phyloP scores from a whole-genome alignment of 2,888 invertebrate species.

The Linnaemya tessellans region DNA sequence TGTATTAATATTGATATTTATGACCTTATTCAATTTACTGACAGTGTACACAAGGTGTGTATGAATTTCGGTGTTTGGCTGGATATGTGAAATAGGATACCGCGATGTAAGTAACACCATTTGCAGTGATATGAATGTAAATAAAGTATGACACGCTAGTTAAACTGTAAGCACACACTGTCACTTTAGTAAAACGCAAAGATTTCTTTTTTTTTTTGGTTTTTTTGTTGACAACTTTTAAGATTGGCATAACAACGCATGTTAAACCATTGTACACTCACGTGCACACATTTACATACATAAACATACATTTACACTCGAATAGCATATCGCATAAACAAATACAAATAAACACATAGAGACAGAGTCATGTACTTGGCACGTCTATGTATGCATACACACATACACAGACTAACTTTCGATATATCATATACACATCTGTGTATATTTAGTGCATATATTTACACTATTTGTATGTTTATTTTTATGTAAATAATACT shows the following conservation, averaged over 20 bases:
- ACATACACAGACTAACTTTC: background rate
- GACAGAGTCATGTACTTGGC: slow-evolving; percentile 38
- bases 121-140: slow-evolving; percentile 71
- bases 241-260: slow-evolving; percentile 69
- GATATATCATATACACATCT: background rate
- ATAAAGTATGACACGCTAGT: slow-evolving; percentile 71
- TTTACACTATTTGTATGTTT: slow-evolving; percentile 46
- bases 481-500: slow-evolving; percentile 44
- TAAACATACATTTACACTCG: slow-evolving; percentile 16
- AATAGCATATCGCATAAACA: background rate
- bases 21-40: background rate
- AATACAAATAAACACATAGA: slow-evolving; percentile 19
- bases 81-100: slow-evolving; percentile 58
- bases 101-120: slow-evolving; percentile 63
- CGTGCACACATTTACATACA: background rate
- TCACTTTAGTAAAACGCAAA: slow-evolving; percentile 67
- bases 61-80: slow-evolving; percentile 17
- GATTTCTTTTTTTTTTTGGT: slow-evolving; percentile 50
- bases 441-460: slow-evolving; percentile 25
- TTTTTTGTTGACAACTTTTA: slow-evolving; percentile 51
- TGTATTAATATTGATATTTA: too few relatives aligned
- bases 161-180: slow-evolving; percentile 70
- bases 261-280: slow-evolving; percentile 21
- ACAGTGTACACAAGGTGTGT: slow-evolving; percentile 25
- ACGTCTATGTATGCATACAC: slow-evolving; percentile 21